Evolutionary conservation across 2,797 vertebrate genomes (phyloP).

Genomic region (Sphenopsis melanotis): DNA sequence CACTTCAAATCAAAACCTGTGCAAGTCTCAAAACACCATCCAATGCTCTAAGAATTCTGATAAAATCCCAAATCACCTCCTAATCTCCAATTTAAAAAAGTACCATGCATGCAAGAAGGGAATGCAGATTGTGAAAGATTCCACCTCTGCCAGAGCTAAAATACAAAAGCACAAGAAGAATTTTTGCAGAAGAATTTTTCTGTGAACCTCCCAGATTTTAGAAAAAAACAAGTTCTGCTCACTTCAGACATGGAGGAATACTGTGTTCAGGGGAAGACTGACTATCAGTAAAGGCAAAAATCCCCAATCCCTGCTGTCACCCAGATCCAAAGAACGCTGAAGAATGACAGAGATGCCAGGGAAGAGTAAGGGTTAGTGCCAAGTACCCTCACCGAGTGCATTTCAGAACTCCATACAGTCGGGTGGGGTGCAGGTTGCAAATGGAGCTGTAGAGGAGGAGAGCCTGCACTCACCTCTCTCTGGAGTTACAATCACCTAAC

Average conservation of each 20-base stretch:
- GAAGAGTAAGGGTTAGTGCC: not conserved
- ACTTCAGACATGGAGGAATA: not conserved
- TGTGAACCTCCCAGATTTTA: not conserved
- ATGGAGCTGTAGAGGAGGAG: not conserved
- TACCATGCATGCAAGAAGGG: not conserved
- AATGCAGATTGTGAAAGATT: not conserved
- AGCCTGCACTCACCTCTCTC: not conserved
- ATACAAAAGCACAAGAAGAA: not conserved
- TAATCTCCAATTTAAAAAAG: not conserved
- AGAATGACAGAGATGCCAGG: not conserved
- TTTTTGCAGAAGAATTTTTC: not conserved
- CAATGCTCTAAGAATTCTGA: not conserved
- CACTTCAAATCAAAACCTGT: not conserved
- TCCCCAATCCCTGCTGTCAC: not conserved
- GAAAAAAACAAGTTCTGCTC: not conserved
- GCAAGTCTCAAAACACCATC: not conserved
- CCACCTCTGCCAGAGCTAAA: not conserved
- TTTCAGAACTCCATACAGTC: not conserved
- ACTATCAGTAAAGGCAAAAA: not conserved
- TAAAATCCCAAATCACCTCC: not conserved
- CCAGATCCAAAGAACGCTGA: rapidly evolving
- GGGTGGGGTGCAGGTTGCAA: not conserved
- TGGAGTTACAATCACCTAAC: not conserved
- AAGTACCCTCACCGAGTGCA: not conserved
- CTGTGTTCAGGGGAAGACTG: not conserved